Percentiles rank a stretch among this genome's conserved stretches.
Conservation (phyloP, 2,797 vertebrate genomes). For the Anguilla anguilla region DNA sequence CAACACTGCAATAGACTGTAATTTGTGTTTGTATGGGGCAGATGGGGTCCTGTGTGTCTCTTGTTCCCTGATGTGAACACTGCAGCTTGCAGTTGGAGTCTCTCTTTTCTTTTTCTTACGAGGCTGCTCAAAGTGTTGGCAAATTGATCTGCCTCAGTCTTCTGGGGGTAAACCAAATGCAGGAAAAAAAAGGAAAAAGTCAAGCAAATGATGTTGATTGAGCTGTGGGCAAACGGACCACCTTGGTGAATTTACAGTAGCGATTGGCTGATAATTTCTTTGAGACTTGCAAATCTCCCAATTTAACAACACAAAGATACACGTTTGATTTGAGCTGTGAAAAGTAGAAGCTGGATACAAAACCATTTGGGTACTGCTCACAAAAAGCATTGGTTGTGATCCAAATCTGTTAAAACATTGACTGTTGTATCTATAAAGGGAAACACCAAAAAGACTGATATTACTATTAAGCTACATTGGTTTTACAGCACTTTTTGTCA, state of each 20-base stretch:
- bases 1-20: background rate
- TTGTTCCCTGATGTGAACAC: slow-evolving; percentile 31
- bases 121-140: slow-evolving; percentile 7
- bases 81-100: slow-evolving; percentile 39
- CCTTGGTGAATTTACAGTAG: slow-evolving; percentile 17
- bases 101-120: background rate
- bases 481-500: slow-evolving; percentile 12
- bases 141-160: background rate
- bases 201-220: background rate
- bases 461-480: slow-evolving; percentile 28
- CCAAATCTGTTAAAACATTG: slow-evolving; percentile 34
- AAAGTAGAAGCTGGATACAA: slow-evolving; percentile 32
- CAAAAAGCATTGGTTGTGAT: slow-evolving; percentile 36
- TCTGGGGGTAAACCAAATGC: slow-evolving; percentile 15
- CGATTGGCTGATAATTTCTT: slow-evolving; percentile 15
- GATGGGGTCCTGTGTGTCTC: background rate
- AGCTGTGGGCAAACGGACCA: background rate
- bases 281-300: slow-evolving; percentile 8
- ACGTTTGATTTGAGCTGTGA: slow-evolving; percentile 22
- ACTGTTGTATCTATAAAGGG: slow-evolving; percentile 16
- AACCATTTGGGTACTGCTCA: slow-evolving; percentile 52
- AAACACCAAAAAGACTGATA: slow-evolving; percentile 1
- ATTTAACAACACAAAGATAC: background rate
- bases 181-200: slow-evolving; percentile 1
- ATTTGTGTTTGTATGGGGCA: background rate